These are phyloP conservation scores for Pteropus alecto DNA, from an alignment of 2,113 vertebrate species.

Conservation along the genomic window DNA sequence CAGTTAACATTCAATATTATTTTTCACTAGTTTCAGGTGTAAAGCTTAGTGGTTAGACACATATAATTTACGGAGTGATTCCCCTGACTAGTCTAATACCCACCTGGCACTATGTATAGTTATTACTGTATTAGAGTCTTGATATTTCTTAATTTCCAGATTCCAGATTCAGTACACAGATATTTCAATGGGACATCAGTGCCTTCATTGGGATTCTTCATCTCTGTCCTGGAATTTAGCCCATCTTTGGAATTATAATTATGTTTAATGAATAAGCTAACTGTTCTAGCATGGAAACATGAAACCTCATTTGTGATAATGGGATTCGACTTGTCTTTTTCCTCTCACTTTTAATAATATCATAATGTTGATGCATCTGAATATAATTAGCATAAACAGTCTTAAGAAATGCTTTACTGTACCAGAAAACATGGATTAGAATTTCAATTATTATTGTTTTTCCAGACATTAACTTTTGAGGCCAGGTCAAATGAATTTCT, in stretches of 20 bases:
- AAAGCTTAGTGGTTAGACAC: too few species aligned
- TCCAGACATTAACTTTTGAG: constrained; percentile 52
- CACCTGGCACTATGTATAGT: too few species aligned
- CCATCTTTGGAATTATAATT: constrained; percentile 29
- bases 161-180: background rate
- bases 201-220: background rate
- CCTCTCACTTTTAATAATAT: constrained; percentile 69
- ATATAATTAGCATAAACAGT: constrained; percentile 61
- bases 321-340: constrained; percentile 64
- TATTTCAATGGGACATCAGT: background rate
- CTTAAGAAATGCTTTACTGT: constrained; percentile 51
- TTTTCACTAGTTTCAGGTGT: too few species aligned
- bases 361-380: constrained; percentile 55
- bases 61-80: too few species aligned
- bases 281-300: constrained; percentile 49
- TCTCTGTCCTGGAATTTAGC: constrained; percentile 59
- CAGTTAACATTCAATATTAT: too few species aligned
- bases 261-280: constrained; percentile 40
- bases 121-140: background rate
- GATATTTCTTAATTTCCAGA: background rate
- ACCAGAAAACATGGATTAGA: constrained; percentile 54
- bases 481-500: constrained; percentile 48
- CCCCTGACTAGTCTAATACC: too few species aligned
- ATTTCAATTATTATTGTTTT: constrained; percentile 63
- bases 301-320: constrained; percentile 65